Base-by-base conservation (phyloP, 2,888 invertebrate species). In the Oxyteleia sp. region DNA sequence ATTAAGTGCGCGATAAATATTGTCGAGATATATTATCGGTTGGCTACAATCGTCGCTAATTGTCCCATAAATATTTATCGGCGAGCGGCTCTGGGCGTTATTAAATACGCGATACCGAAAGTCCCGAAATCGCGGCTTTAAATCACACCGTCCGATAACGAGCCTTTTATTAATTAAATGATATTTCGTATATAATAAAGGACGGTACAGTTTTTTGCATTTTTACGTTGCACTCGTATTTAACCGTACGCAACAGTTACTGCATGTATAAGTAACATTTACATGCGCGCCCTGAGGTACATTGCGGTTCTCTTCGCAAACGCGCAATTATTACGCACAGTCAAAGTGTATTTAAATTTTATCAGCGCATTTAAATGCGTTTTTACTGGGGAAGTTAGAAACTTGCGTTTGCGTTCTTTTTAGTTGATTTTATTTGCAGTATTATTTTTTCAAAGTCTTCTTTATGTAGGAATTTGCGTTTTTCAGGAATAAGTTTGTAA, bases 11-110 rank as follows among this genome's bases (percentile, higher is more conserved):
- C 72, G 72, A 68, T 80, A 80, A 80, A 68, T 38, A 74, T 61
- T 53, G 57, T 23, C 59, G 26, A 20, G 55, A 57, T 47, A 45
- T 18, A 68, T 43, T 68, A 76, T 68, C 59, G 41, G 43, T 11
- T 18, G 49, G 16, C 29, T 32, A 10, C 64, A 38, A 51, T 29
- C 23, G 43, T 29, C 23, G 43, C 79, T 80, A 80, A 80, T 80
- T 38, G 47, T 51, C 41, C 79, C 59, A 72, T 80, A 71, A 80
- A 80, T 55, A 80, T 72, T 69, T 38, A 76, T 76, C 26, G 26
- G 10, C 13, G 18, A 45, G 0, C 3, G 18, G n/a, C 43, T 43
- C 2, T 23, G 23, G 15, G 13, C 3, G 32, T 18, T 43, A 35
- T 43, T 23, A 51, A 71, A 61, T 53, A 57, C 45, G 35, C 38